These are phyloP conservation scores for Poecile atricapillus DNA, from an alignment of 2,113 vertebrate species.

Conservation along the genomic window DNA sequence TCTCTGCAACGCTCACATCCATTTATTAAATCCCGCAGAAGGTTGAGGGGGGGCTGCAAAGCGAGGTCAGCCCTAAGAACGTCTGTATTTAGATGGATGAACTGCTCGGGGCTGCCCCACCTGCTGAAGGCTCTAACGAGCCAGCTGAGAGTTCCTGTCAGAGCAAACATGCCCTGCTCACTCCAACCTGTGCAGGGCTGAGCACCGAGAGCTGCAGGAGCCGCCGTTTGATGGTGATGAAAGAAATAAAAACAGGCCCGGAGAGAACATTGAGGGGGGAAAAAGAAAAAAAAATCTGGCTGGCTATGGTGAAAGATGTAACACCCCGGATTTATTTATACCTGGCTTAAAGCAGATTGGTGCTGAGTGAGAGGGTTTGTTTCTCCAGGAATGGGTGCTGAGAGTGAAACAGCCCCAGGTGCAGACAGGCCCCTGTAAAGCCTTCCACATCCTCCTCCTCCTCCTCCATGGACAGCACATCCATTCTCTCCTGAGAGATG, in stretches of 20 bases:
- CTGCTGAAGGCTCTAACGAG: conserved; percentile 47
- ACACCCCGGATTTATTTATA: neutral
- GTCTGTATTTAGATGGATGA: conserved; percentile 26
- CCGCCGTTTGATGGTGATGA: neutral
- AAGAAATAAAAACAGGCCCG: conserved; percentile 45
- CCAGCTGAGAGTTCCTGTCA: conserved; percentile 32
- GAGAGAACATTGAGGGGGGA: neutral
- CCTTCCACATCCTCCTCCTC: neutral
- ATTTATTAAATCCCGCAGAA: conserved; percentile 26
- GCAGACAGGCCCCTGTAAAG: neutral
- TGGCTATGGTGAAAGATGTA: neutral
- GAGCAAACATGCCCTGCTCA: neutral
- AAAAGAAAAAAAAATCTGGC: neutral
- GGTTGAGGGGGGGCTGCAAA: neutral
- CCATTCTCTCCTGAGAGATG: neutral
- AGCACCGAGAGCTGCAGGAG: neutral
- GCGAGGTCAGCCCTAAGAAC: conserved; percentile 18
- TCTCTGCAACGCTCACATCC: neutral
- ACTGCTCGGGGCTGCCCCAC: conserved; percentile 20
- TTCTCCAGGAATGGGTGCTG: neutral
- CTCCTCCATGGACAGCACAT: neutral
- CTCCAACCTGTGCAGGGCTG: neutral
- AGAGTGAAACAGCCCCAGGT: neutral
- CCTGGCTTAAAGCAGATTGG: neutral
- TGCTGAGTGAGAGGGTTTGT: neutral